Conservation (phyloP, 2,888 invertebrate genomes). For the Podabrus alpinus region DNA sequence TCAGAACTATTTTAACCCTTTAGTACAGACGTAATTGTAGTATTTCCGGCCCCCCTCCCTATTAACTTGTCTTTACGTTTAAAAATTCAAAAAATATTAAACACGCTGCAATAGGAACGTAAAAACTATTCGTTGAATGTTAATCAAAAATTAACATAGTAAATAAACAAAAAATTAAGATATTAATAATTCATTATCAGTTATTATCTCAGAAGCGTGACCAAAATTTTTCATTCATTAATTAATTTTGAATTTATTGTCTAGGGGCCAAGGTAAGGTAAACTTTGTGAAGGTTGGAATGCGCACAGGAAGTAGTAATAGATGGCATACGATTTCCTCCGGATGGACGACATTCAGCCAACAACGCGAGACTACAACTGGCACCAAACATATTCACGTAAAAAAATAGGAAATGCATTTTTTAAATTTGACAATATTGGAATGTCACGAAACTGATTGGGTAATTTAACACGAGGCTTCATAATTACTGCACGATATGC, state of each 20-base stretch:
- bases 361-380: slow-evolving; percentile 25
- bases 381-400: background rate
- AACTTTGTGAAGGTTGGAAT: slow-evolving; percentile 33
- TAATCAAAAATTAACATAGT: background rate
- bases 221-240: slow-evolving; percentile 1
- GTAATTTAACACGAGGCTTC: no score
- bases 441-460: background rate
- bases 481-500: background rate
- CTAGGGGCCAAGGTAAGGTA: slow-evolving; percentile 38
- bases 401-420: background rate
- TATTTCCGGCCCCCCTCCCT: no score
- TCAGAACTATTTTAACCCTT: no score
- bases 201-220: background rate
- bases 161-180: background rate
- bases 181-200: background rate
- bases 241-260: slow-evolving; percentile 7
- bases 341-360: slow-evolving; percentile 38
- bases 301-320: slow-evolving; percentile 43
- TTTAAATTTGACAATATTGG: background rate
- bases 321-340: slow-evolving; percentile 43
- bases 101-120: background rate
- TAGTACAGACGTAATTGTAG: no score
- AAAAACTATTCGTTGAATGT: background rate
- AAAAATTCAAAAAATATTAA: background rate
- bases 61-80: no score